phyloP scores from a whole-genome alignment of 2,113 vertebrate genomes.

The Cinclus mexicanus region DNA sequence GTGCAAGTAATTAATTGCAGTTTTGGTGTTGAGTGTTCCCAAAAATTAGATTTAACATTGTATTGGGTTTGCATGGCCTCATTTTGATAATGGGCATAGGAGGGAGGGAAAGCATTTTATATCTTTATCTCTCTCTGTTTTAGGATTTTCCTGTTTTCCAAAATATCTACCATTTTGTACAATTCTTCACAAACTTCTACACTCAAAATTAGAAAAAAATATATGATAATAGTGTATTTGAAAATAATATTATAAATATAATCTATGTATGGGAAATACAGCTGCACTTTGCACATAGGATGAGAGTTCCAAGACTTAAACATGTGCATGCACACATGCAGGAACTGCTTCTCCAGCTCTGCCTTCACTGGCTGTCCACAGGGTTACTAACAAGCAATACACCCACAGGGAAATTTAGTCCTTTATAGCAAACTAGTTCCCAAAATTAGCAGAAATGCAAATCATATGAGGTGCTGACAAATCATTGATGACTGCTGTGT shows the following conservation, averaged over 20 bases:
- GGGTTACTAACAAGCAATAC: not conserved
- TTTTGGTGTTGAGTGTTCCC: not conserved
- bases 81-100: fast-evolving
- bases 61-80: not conserved
- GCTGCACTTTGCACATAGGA: not conserved
- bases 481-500: not conserved
- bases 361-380: not conserved
- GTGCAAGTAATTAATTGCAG: not conserved
- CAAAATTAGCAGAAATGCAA: not conserved
- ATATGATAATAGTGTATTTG: not conserved
- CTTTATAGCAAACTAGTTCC: not conserved
- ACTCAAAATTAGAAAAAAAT: not conserved
- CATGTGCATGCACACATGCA: fast-evolving
- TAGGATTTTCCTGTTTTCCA: not conserved
- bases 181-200: not conserved
- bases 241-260: not conserved
- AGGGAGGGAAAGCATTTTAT: not conserved
- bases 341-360: not conserved
- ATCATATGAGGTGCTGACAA: not conserved
- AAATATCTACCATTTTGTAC: not conserved
- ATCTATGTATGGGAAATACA: not conserved
- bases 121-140: not conserved
- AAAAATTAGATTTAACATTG: not conserved
- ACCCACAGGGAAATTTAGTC: not conserved
- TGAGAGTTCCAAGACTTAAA: not conserved